Conservation (phyloP, 2,888 invertebrate species). For the Nebria salina region DNA sequence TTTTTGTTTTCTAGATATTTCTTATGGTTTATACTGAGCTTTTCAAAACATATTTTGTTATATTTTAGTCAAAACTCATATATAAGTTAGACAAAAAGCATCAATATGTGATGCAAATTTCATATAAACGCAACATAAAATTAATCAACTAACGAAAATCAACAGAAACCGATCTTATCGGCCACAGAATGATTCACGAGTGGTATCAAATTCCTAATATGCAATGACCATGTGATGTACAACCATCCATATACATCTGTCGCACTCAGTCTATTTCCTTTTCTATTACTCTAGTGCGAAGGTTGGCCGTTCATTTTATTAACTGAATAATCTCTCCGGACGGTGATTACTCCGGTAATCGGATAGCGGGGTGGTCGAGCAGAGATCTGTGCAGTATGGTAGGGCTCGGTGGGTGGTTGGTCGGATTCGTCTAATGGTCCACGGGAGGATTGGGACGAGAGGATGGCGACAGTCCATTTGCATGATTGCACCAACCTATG, state of each 20-base stretch:
- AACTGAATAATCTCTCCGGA: slow-evolving; percentile 43
- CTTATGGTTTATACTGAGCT: too few species aligned
- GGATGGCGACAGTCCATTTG: slow-evolving; percentile 40
- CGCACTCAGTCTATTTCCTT: background rate
- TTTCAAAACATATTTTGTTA: too few species aligned
- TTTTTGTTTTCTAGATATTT: too few species aligned
- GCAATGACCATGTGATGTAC: background rate
- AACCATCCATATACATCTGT: background rate
- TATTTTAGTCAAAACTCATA: too few species aligned
- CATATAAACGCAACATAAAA: background rate
- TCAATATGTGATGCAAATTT: too few species aligned
- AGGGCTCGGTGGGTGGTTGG: background rate
- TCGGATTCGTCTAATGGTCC: slow-evolving; percentile 34
- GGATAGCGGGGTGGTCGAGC: slow-evolving; percentile 24
- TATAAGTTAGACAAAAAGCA: too few species aligned
- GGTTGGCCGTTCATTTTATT: slow-evolving; percentile 38
- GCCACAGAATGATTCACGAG: background rate
- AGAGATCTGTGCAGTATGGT: background rate
- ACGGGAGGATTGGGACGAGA: slow-evolving; percentile 25
- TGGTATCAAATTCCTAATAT: background rate
- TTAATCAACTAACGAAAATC: background rate
- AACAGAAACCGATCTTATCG: background rate
- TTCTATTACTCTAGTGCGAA: background rate
- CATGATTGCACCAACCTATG: slow-evolving; percentile 34
- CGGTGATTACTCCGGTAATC: slow-evolving; percentile 42